These are phyloP conservation scores for Drosophila maculinotata DNA, from an alignment of 2,888 invertebrate genomes.

Conservation along the genomic window DNA sequence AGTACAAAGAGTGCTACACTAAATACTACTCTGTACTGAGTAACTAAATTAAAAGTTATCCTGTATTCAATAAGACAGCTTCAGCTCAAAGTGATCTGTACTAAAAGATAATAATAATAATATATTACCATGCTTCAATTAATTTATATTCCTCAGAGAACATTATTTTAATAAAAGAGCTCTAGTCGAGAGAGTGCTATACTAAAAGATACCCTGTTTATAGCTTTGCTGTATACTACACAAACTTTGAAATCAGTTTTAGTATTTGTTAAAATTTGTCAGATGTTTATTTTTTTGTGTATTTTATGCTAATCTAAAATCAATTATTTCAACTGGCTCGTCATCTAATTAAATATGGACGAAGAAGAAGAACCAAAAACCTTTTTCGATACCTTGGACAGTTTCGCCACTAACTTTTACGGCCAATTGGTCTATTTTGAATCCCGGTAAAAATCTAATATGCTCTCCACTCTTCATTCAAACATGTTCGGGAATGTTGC, in stretches of 20 bases:
- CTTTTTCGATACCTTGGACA: slow-evolving; percentile 19
- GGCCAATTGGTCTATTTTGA: slow-evolving; percentile 1
- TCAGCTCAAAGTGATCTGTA: too few species aligned
- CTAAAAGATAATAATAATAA: too few species aligned
- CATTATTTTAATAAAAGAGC: too few species aligned
- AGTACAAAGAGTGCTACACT: too few species aligned
- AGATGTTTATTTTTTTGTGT: background rate
- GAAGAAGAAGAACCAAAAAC: background rate
- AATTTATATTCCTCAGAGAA: too few species aligned
- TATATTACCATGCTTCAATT: too few species aligned
- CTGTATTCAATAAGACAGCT: too few species aligned
- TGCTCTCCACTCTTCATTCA: slow-evolving; percentile 49
- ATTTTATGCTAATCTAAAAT: background rate
- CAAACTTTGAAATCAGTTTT: background rate
- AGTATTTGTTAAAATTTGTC: background rate
- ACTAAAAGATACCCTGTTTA: too few species aligned
- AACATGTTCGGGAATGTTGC: slow-evolving; percentile 39
- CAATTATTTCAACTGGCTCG: background rate
- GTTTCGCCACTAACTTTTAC: slow-evolving; percentile 24
- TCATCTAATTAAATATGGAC: background rate
- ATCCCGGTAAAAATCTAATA: slow-evolving; percentile 41
- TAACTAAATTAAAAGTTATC: too few species aligned
- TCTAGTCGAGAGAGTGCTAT: too few species aligned
- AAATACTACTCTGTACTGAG: background rate
- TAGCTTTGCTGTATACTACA: background rate